Evolutionary conservation across 2,888 invertebrate genomes (phyloP), one percentile per base, ranked within the genome.

Genomic region (Tetrapedia diversipes): DNA sequence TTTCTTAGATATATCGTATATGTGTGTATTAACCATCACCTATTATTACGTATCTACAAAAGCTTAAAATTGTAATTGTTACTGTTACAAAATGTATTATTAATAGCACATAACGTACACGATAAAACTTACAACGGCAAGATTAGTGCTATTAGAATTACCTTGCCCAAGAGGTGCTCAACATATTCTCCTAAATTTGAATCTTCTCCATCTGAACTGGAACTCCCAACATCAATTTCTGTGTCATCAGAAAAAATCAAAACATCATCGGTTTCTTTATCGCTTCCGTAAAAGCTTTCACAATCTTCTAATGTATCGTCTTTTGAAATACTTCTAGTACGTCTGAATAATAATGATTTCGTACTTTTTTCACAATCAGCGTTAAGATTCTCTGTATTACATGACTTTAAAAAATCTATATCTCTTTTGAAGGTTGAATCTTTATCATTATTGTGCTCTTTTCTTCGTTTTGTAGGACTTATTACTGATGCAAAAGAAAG

Each of bases 231-330:
- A 54, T 91, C 91, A 74, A 93, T 92, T 83, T 93, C 94, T 71
- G 94, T 94, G 87, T 94, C 94, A 82, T 94, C 94, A 68, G 94
- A 94, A 90, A 94, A 94, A 80, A 93, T 93, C 77, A 94, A 88
- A 65, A 92, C 92, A 81, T 94, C 94, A 83, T 94, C 94, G 61
- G 93, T 93, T 85, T 94, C 94, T 88, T 94, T 94, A 85, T 94
- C 94, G 73, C 93, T 93, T 68, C 93, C 93, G 88, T 94, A 93
- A 89, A 94, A 94, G 89, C 94, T 94, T 85, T 94, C 93, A 79
- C 93, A 93, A 72, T 93, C 93, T 69, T 92, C 90, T 43, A 87
- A 77, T 6, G 88, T 87, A 54, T 89, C 89, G 32, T 89, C 88
- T 61, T 70, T 86, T 7, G 84, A 80, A 0, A 81, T 65, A 67